Evolutionary conservation across 30 jellyfish, hydroid and myxozoan genomes (phyloP).

Genomic region (Pseudorhiza aurosa): DNA sequence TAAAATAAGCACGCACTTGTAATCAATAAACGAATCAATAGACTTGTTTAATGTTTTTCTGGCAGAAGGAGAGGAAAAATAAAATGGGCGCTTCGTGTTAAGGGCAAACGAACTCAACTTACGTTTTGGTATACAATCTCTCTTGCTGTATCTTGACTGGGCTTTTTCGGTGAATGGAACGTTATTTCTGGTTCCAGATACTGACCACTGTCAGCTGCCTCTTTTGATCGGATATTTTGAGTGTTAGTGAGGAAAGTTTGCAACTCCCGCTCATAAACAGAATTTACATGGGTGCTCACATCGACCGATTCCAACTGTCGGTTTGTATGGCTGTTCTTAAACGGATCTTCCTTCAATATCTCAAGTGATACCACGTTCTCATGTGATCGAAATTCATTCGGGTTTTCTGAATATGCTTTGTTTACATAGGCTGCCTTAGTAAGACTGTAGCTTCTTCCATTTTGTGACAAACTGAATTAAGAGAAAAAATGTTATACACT

Average conservation of each 20-base stretch:
- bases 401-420: constrained; percentile 37
- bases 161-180: constrained; percentile 19
- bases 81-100: too few species aligned
- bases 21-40: too few species aligned
- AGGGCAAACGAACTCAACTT: not conserved
- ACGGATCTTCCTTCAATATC: constrained; percentile 65
- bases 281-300: not conserved
- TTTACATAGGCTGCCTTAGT: constrained; percentile 30
- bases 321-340: constrained; percentile 36
- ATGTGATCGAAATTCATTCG: constrained; percentile 39
- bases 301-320: constrained; percentile 6
- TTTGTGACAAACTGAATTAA: constrained; percentile 25
- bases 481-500: too few species aligned
- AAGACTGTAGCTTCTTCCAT: constrained; percentile 56
- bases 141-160: not conserved
- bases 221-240: constrained; percentile 33
- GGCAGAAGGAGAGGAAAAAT: too few species aligned
- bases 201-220: constrained; percentile 30
- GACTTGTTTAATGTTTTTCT: too few species aligned
- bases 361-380: constrained; percentile 37
- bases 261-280: constrained; percentile 51
- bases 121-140: constrained; percentile 33
- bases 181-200: constrained; percentile 52
- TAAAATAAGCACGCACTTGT: too few species aligned
- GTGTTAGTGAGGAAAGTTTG: constrained; percentile 51